Evolutionary conservation across 2,113 vertebrate genomes (phyloP).

Genomic region (Nothoprocta pentlandii): DNA sequence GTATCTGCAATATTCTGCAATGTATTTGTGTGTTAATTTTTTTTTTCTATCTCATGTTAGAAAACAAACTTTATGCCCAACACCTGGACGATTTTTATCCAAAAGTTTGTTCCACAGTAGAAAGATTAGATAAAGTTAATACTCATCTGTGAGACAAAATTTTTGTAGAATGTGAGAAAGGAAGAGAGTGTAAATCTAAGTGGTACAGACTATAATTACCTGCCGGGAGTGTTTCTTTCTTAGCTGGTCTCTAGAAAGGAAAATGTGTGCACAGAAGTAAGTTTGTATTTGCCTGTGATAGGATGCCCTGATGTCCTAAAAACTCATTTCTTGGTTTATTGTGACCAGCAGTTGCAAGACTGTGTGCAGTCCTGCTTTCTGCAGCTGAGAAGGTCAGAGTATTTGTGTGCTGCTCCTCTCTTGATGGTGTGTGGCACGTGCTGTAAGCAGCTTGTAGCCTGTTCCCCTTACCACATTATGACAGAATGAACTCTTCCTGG

Average conservation of each 20-base stretch:
- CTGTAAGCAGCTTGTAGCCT: not conserved
- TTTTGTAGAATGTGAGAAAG: not conserved
- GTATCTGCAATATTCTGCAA: not conserved
- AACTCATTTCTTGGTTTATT: not conserved
- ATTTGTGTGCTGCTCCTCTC: not conserved
- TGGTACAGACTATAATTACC: not conserved
- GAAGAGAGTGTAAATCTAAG: not conserved
- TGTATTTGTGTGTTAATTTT: not conserved
- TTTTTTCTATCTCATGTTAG: not conserved
- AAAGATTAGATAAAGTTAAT: not conserved
- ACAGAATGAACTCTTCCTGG: not conserved
- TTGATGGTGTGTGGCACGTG: not conserved
- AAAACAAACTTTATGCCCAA: not conserved
- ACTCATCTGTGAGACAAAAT: not conserved
- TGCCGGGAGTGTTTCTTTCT: not conserved
- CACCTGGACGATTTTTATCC: not conserved
- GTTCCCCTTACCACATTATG: not conserved
- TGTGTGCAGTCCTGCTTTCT: fast-evolving
- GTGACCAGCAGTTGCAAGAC: not conserved
- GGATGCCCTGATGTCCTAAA: not conserved
- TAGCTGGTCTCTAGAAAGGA: not conserved
- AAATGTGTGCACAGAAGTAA: not conserved
- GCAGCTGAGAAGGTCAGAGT: not conserved
- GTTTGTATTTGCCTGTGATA: fast-evolving
- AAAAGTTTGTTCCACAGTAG: not conserved